phyloP scores from a whole-genome alignment of 2,113 vertebrate species.

The Trinectes maculatus region DNA sequence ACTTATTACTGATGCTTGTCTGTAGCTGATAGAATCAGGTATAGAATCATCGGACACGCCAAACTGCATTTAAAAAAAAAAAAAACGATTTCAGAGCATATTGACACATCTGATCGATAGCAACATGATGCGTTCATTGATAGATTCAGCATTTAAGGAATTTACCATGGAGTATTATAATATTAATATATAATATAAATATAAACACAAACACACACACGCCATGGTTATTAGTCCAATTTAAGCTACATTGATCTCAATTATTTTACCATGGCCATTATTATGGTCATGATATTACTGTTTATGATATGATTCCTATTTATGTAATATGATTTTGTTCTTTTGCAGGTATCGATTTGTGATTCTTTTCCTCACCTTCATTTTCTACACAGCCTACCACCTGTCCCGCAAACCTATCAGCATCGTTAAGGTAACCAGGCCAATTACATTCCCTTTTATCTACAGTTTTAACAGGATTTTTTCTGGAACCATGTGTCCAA shows the following conservation, averaged over 20 bases:
- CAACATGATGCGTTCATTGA: not conserved
- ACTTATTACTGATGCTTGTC: not conserved
- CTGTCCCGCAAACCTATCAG: constrained; percentile 97
- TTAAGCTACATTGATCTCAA: no score
- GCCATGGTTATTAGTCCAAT: no score
- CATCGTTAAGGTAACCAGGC: constrained; percentile 89
- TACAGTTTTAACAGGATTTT: not conserved
- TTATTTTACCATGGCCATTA: no score
- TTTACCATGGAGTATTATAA: not conserved
- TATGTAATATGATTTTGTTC: not conserved
- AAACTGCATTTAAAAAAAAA: no score
- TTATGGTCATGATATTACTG: no score
- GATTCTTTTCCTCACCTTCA: constrained; percentile 91
- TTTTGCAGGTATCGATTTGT: constrained; percentile 88
- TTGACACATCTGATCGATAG: not conserved
- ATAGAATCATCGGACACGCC: no score
- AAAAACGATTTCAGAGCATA: no score
- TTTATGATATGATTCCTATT: no score
- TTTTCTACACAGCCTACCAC: constrained; percentile 94
- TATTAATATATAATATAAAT: not conserved
- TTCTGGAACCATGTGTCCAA: not conserved
- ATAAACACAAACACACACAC: no score
- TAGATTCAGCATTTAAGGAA: constrained; percentile 12
- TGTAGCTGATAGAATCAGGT: no score
- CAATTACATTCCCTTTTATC: not conserved